Percentiles rank a stretch among this genome's conserved stretches.
phyloP scores from a whole-genome alignment of 1,140 invertebrate genomes.

The Bombus vancouverensis region DNA sequence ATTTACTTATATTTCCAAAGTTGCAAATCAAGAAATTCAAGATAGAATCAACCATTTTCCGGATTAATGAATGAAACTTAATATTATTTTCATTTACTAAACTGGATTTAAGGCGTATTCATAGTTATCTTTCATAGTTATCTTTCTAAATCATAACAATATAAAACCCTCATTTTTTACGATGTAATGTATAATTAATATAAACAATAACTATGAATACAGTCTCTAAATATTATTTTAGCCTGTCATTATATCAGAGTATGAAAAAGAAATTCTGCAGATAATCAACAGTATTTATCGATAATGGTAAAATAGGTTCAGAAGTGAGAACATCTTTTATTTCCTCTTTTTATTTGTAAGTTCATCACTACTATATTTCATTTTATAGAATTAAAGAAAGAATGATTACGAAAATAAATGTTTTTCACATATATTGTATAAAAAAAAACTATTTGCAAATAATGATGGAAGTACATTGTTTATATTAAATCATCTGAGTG shows the following conservation, averaged over 20 bases:
- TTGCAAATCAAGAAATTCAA: neutral
- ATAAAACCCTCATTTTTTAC: slow-evolving; percentile 8
- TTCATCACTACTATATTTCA: slow-evolving; percentile 43
- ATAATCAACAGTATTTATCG: slow-evolving; percentile 55
- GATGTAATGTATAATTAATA: slow-evolving; percentile 31
- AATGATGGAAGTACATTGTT: slow-evolving; percentile 65
- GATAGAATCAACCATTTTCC: neutral
- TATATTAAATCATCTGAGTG: slow-evolving; percentile 54
- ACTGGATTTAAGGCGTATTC: slow-evolving; percentile 42
- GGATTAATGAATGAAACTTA: slow-evolving; percentile 18
- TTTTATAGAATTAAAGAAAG: slow-evolving; percentile 54
- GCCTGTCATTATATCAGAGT: slow-evolving; percentile 21
- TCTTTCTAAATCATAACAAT: neutral
- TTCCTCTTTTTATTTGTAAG: slow-evolving; percentile 52
- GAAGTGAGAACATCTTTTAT: slow-evolving; percentile 29
- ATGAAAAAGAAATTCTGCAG: slow-evolving; percentile 2
- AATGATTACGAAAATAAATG: slow-evolving; percentile 66
- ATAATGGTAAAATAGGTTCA: slow-evolving; percentile 29
- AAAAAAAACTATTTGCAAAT: slow-evolving; percentile 66
- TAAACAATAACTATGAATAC: slow-evolving; percentile 48
- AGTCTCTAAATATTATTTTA: slow-evolving; percentile 46
- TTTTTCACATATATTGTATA: slow-evolving; percentile 70
- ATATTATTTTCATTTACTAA: slow-evolving; percentile 31
- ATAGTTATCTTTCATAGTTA: slow-evolving; percentile 16
- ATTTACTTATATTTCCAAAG: neutral